A percentile compares a stretch with the other conserved stretches of the same genome.
Conservation (phyloP, 2,888 invertebrate species). For the Conchocele bisecta region DNA sequence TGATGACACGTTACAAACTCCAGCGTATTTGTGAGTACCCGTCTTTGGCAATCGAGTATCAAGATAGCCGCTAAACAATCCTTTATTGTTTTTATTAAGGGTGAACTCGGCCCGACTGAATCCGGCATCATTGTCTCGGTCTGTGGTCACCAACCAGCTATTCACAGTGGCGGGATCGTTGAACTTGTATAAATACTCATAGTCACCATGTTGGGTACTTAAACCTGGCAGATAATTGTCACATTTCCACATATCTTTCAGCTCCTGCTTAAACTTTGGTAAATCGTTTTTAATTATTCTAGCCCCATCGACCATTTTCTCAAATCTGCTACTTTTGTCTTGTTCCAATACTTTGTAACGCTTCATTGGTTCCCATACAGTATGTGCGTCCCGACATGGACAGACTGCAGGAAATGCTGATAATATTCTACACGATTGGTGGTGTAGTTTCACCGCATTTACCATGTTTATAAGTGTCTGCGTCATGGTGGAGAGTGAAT, state of each 20-base stretch:
- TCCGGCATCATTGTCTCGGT: slow-evolving; percentile 92
- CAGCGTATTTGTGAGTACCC: slow-evolving; percentile 90
- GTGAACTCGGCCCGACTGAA: slow-evolving; percentile 87
- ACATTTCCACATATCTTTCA: slow-evolving; percentile 86
- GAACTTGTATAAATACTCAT: slow-evolving; percentile 90
- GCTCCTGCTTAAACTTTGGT: slow-evolving; percentile 84
- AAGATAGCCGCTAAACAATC: slow-evolving; percentile 81
- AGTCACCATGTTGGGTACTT: slow-evolving; percentile 86
- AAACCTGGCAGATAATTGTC: slow-evolving; percentile 86
- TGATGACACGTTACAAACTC: slow-evolving; percentile 92
- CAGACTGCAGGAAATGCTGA: too few species aligned
- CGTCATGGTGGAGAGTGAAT: too few species aligned
- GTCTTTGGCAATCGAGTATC: slow-evolving; percentile 89
- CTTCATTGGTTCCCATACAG: too few species aligned
- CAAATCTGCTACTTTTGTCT: too few species aligned
- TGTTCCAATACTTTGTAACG: too few species aligned
- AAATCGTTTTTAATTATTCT: slow-evolving; percentile 32
- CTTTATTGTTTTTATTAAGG: slow-evolving; percentile 86
- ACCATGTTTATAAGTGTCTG: too few species aligned
- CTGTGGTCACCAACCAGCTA: slow-evolving; percentile 87
- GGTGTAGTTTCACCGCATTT: too few species aligned
- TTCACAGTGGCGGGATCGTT: slow-evolving; percentile 86
- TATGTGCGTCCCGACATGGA: too few species aligned
- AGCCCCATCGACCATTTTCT: slow-evolving; percentile 24
- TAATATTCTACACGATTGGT: too few species aligned